Conservation (phyloP, 2,888 invertebrate genomes). For the Meandrusa payeni region DNA sequence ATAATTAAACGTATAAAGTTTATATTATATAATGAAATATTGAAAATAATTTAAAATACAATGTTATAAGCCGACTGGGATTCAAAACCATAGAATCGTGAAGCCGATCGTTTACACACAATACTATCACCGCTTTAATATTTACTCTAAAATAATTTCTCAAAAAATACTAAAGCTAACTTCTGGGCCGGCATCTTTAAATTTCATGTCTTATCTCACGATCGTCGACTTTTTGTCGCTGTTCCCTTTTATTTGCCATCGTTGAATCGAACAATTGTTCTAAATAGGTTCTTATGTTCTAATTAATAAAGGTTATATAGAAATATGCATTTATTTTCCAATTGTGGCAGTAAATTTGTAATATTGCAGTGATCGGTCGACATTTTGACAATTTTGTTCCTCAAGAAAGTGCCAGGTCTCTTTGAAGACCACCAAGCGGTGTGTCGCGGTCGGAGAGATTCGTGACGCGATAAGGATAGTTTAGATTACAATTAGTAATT, state of each 20-base stretch:
- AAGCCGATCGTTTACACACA: no score
- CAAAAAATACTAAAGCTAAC: slow-evolving; percentile 16
- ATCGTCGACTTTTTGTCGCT: slow-evolving; percentile 60
- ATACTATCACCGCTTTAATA: no score
- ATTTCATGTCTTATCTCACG: slow-evolving; percentile 50
- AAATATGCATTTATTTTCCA: not conserved
- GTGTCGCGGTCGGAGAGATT: slow-evolving; percentile 49
- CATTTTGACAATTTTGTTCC: slow-evolving; percentile 73
- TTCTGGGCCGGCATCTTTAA: slow-evolving; percentile 32
- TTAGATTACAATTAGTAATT: slow-evolving; percentile 68
- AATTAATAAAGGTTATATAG: slow-evolving; percentile 19
- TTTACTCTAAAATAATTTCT: slow-evolving; percentile 17
- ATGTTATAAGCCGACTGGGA: no score
- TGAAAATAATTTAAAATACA: no score
- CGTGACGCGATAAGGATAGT: slow-evolving; percentile 53
- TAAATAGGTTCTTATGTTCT: slow-evolving; percentile 22
- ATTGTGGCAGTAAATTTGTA: slow-evolving; percentile 32
- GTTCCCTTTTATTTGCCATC: slow-evolving; percentile 27
- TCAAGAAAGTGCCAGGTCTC: slow-evolving; percentile 61
- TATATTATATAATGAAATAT: no score
- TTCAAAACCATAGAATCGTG: no score
- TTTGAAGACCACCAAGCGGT: slow-evolving; percentile 64
- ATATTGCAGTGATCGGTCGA: slow-evolving; percentile 60
- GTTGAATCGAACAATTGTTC: not conserved
- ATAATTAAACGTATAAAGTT: no score